Evolutionary conservation across 1,140 invertebrate genomes (phyloP).

Genomic region (Elysia chlorotica): DNA sequence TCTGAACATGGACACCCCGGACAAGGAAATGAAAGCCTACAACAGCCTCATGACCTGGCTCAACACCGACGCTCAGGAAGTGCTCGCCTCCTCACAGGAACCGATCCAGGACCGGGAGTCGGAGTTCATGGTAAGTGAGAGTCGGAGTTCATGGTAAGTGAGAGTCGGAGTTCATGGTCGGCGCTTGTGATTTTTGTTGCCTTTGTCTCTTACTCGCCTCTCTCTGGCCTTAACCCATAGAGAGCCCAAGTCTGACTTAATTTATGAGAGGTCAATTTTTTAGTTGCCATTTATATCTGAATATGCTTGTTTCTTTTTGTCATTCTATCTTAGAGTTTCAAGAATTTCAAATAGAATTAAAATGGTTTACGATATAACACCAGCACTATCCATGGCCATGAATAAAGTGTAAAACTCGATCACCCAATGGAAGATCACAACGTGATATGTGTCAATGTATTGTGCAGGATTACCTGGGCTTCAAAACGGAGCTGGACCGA

Average conservation of each 20-base stretch:
- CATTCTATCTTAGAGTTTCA: too few species aligned
- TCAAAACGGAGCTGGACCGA: conserved; percentile 53
- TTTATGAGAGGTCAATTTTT: too few species aligned
- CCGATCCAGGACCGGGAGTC: conserved; percentile 52
- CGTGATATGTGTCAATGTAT: not conserved
- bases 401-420: too few species aligned
- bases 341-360: too few species aligned
- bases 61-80: conserved; percentile 55
- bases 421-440: not conserved
- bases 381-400: too few species aligned
- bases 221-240: too few species aligned
- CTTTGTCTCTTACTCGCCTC: too few species aligned
- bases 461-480: conserved; percentile 50
- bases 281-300: too few species aligned
- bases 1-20: conserved; percentile 67
- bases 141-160: conserved; percentile 56
- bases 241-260: too few species aligned
- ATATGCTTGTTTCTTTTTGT: too few species aligned
- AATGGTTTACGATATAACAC: too few species aligned
- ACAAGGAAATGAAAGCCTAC: conserved; percentile 79
- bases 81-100: conserved; percentile 45
- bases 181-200: too few species aligned
- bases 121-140: conserved; percentile 58
- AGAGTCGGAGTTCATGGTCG: conserved; percentile 58
- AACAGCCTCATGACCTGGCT: conserved; percentile 81